These are phyloP conservation scores for Campylomormyrus numenius DNA, from an alignment of 2,113 vertebrate genomes.

Conservation along the genomic window DNA sequence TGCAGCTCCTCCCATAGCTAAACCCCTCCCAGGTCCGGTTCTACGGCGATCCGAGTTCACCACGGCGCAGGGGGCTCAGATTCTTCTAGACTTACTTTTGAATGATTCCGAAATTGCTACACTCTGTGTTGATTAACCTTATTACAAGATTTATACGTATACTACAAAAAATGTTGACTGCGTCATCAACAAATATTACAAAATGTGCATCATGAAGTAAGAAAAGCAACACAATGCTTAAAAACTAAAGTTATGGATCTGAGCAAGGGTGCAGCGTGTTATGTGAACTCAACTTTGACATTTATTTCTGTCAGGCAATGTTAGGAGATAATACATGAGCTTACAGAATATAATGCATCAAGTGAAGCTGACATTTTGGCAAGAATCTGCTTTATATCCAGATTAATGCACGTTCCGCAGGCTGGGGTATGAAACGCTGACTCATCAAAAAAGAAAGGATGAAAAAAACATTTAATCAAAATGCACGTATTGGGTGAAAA, in stretches of 20 bases:
- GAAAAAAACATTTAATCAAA: conserved; percentile 24
- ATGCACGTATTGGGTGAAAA: conserved; percentile 14
- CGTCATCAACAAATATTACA: background rate
- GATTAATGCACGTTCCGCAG: conserved; percentile 26
- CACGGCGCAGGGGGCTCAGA: background rate
- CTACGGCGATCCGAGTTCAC: background rate
- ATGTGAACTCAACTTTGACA: conserved; percentile 22
- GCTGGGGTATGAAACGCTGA: conserved; percentile 24
- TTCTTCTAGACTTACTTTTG: background rate
- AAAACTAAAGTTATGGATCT: conserved; percentile 18
- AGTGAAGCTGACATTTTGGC: conserved; percentile 26
- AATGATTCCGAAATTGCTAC: background rate
- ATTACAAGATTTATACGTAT: background rate
- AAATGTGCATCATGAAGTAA: background rate
- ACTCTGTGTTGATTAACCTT: background rate
- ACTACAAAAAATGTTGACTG: background rate
- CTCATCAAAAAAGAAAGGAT: conserved; percentile 12
- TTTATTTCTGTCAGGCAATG: conserved; percentile 24
- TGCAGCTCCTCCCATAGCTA: background rate
- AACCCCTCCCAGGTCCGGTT: background rate
- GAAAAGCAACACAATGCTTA: background rate
- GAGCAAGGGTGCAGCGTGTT: conserved; percentile 7
- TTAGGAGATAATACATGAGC: conserved; percentile 25
- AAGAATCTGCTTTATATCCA: conserved; percentile 27
- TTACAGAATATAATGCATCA: conserved; percentile 22